Conservation (phyloP, 2,888 invertebrate species). For the Eustalomyia histrio region DNA sequence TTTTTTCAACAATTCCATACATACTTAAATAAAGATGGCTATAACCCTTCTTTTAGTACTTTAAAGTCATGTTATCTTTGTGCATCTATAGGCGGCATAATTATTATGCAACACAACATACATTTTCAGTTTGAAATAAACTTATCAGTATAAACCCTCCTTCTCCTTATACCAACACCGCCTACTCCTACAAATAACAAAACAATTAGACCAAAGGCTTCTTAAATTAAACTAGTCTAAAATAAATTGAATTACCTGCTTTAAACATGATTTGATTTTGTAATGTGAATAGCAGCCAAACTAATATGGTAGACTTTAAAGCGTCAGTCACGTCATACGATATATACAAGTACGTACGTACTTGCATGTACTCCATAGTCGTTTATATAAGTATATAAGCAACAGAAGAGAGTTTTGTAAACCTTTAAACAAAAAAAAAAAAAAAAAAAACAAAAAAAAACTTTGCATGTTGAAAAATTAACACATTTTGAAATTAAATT, state of each 20-base stretch:
- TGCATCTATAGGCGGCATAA: constrained; percentile 40
- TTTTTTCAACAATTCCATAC: background rate
- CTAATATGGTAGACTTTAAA: constrained; percentile 49
- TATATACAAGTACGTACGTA: background rate
- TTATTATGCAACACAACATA: constrained; percentile 51
- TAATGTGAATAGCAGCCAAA: constrained; percentile 42
- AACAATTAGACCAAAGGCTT: constrained; percentile 61
- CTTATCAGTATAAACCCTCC: constrained; percentile 35
- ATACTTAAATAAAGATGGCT: background rate
- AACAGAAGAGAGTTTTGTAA: background rate
- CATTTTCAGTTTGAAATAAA: constrained; percentile 33
- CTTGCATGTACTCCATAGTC: background rate
- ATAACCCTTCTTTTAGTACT: background rate
- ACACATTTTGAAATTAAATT: constrained; percentile 61
- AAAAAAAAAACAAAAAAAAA: constrained; percentile 25
- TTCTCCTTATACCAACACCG: constrained; percentile 20
- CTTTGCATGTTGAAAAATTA: constrained; percentile 60
- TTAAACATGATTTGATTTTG: constrained; percentile 64
- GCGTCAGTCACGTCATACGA: constrained; percentile 62
- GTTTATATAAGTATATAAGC: background rate
- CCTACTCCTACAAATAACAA: constrained; percentile 39
- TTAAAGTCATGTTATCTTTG: background rate
- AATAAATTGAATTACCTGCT: constrained; percentile 65
- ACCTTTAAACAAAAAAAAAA: constrained; percentile 25
- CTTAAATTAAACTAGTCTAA: constrained; percentile 59